These are phyloP conservation scores for Azemiops feae DNA, from an alignment of 2,113 vertebrate genomes.

Conservation along the genomic window DNA sequence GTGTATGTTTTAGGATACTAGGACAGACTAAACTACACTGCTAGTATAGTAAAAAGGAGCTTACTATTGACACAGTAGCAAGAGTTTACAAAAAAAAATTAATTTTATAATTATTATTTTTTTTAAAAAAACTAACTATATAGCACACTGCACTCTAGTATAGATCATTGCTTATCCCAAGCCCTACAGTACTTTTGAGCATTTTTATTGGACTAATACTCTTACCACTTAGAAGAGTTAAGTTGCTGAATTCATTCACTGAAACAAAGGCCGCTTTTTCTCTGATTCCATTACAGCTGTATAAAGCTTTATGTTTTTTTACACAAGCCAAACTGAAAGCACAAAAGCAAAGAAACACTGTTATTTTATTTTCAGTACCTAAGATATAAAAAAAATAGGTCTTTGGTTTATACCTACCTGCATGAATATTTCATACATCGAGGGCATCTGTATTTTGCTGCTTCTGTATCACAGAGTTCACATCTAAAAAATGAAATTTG, in stretches of 20 bases:
- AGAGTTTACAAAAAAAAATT: neutral
- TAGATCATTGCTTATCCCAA: neutral
- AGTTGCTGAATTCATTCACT: constrained; percentile 84
- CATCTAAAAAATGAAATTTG: constrained; percentile 74
- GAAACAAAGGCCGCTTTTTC: constrained; percentile 86
- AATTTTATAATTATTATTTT: neutral
- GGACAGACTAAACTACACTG: neutral
- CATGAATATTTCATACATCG: constrained; percentile 85
- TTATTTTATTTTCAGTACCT: fast-evolving
- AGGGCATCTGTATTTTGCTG: constrained; percentile 91
- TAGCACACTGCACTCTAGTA: neutral
- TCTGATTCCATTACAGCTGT: constrained; percentile 84
- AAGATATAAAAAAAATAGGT: neutral
- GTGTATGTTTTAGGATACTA: neutral
- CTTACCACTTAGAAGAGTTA: constrained; percentile 90
- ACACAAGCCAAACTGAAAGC: constrained; percentile 84
- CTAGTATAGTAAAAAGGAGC: neutral
- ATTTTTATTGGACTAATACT: neutral
- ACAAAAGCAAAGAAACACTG: constrained; percentile 5
- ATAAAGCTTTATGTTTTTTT: constrained; percentile 85
- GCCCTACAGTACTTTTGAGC: neutral
- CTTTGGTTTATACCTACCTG: constrained; percentile 74
- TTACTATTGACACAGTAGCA: neutral
- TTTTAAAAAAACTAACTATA: neutral
- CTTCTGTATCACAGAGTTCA: constrained; percentile 80